A percentile compares a stretch with the other conserved stretches of the same genome.
Evolutionary conservation across 2,113 vertebrate species (phyloP).

Genomic region (Acinonyx jubatus): DNA sequence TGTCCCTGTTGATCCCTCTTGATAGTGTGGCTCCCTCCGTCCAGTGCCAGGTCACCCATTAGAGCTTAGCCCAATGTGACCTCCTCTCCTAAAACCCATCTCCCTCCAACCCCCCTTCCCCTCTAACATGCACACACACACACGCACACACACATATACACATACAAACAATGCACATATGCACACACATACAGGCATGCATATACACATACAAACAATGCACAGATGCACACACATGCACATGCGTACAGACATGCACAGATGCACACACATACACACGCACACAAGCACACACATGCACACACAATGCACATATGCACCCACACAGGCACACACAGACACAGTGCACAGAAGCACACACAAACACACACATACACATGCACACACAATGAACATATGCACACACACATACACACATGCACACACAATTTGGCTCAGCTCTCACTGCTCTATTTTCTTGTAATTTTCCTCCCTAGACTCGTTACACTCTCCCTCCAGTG

Average conservation of each 20-base stretch:
- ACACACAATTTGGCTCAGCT: neutral
- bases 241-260: too few species aligned
- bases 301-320: too few species aligned
- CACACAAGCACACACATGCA: too few species aligned
- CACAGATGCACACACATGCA: neutral
- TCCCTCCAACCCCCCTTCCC: neutral
- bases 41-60: neutral
- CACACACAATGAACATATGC: neutral
- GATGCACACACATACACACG: too few species aligned
- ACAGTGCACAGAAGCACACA: too few species aligned
- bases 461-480: neutral
- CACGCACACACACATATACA: neutral
- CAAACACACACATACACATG: too few species aligned
- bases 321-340: neutral
- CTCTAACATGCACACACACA: neutral
- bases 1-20: accelerated
- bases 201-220: neutral
- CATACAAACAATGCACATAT: too few species aligned
- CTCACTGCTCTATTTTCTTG: neutral
- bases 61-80: neutral
- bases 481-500: neutral
- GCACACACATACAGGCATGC: too few species aligned
- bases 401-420: neutral
- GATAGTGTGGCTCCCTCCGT: too few species aligned
- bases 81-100: neutral